Conservation (phyloP, 37 sponge, comb jelly and placozoan species). For the Tethya wilhelma region DNA sequence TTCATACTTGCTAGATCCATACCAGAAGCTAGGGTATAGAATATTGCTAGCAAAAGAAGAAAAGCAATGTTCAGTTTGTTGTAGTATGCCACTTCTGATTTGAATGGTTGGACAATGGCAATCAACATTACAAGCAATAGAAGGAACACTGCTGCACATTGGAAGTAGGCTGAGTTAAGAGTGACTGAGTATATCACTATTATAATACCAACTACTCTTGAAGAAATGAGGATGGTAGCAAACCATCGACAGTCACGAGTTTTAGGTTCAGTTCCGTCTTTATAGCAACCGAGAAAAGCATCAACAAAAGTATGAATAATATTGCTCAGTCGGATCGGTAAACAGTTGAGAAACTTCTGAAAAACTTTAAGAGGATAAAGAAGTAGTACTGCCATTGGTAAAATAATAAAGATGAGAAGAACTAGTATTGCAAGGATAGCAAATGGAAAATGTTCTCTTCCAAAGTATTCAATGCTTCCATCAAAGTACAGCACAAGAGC, state of each 20-base stretch:
- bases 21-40: too few relatives aligned
- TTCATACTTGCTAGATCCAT: too few relatives aligned
- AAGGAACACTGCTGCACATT: too few relatives aligned
- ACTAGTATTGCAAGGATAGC: constrained; percentile 12
- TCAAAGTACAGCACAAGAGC: too few relatives aligned
- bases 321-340: background rate
- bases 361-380: constrained; percentile 7
- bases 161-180: too few relatives aligned
- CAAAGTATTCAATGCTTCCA: constrained; percentile 22
- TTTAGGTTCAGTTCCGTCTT: constrained; percentile 42
- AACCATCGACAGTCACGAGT: constrained; percentile 40
- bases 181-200: too few relatives aligned
- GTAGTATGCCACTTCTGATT: background rate
- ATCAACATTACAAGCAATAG: too few relatives aligned
- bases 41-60: background rate
- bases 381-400: constrained; percentile 43
- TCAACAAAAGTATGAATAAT: constrained; percentile 33
- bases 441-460: constrained; percentile 22
- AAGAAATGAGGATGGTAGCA: constrained; percentile 55
- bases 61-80: background rate
- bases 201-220: too few relatives aligned
- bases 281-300: constrained; percentile 57
- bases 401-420: constrained; percentile 4
- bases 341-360: background rate
- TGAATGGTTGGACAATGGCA: background rate